Conservation (phyloP, 2,113 vertebrate species). For the Sula dactylatra region DNA sequence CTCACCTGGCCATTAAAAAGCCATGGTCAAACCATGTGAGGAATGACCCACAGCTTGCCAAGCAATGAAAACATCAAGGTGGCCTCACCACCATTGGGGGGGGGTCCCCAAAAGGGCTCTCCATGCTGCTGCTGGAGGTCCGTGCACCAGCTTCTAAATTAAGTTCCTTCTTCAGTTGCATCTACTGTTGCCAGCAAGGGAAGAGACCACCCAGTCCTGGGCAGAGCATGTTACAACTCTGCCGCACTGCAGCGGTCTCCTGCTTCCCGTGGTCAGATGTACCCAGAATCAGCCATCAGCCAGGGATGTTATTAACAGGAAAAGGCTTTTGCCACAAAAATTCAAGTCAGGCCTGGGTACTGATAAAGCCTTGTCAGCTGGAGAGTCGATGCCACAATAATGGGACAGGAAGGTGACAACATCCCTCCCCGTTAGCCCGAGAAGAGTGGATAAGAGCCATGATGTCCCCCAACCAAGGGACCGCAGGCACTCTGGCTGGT, state of each 20-base stretch:
- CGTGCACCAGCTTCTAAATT: neutral
- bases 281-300: neutral
- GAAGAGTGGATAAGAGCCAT: neutral
- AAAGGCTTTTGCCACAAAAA: neutral
- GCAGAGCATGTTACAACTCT: neutral
- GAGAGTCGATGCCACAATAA: rapidly evolving
- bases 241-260: rapidly evolving
- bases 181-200: neutral
- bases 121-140: neutral
- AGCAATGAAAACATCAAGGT: neutral
- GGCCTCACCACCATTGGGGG: neutral
- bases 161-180: neutral
- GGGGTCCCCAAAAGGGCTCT: neutral
- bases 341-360: neutral
- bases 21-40: rapidly evolving
- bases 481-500: neutral
- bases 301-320: neutral
- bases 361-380: neutral
- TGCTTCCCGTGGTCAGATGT: neutral
- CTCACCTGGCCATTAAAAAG: neutral
- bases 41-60: neutral
- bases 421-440: neutral
- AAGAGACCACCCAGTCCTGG: neutral
- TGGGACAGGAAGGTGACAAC: neutral
- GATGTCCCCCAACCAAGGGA: neutral